Base-by-base conservation (phyloP, 1,140 invertebrate species). In the Neodiprion pinetum region DNA sequence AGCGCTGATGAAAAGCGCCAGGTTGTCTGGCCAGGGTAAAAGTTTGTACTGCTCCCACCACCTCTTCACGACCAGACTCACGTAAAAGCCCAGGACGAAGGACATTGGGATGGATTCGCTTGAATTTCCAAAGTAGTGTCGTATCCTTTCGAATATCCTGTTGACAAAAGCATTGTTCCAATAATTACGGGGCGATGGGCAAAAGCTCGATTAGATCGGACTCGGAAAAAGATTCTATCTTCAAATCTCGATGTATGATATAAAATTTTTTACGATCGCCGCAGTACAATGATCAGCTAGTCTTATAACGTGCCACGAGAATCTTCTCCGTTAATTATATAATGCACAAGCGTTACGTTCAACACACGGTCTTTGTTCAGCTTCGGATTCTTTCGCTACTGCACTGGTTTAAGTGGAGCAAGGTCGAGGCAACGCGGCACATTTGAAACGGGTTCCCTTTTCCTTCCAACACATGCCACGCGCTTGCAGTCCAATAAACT, bases 31-130 rank as follows among this genome's bases (percentile, higher is more conserved):
- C 95, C 96, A 96, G 21, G 96, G 96, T 75, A 97, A 88, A 79
- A 97, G 89, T 88, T 95, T 92, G 88, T 96, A 97, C 83, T 97
- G 95, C 81, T 96, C 95, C 96, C 96, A 97, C 95, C 95, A 98
- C 82, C 96, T 90, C 81, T 95, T 95, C 70, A 97, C 96, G 40
- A 98, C 94, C 75, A 98, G 90, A 78, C 93, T 95, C 65, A 98
- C 96, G 88, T 98, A 98, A 90, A 98, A 98, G 77, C 96, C 96
- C 72, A 98, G 91, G 12, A 98, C 96, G 89, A 98, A 98, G 11
- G 96, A 96, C 93, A 98, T 96, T 17, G 95, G 95, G 85, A 96
- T 95, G 61, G 93, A 95, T 80, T 96, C 95, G 80, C 92, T 94
- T 82, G 95, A 94, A 79, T 94, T 92, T 8, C 93, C 91, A 83